These are phyloP conservation scores for Chionomys nivalis DNA, from an alignment of 2,113 vertebrate genomes.

Conservation along the genomic window DNA sequence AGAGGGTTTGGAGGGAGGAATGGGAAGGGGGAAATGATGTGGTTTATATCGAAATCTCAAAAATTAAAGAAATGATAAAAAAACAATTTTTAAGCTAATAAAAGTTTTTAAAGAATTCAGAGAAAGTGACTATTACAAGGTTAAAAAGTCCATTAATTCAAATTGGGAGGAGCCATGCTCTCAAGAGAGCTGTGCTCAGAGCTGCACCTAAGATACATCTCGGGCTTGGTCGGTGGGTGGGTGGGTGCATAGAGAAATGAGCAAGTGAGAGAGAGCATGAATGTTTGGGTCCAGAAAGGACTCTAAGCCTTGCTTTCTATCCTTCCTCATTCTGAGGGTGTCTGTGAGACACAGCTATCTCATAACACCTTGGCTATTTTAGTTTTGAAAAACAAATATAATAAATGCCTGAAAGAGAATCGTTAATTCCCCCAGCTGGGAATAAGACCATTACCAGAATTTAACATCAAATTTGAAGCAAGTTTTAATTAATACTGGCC, in stretches of 20 bases:
- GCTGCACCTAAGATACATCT: neutral
- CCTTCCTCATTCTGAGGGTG: neutral
- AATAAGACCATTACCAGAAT: neutral
- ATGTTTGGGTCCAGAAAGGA: neutral
- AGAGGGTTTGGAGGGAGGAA: neutral
- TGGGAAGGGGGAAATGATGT: neutral
- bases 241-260: neutral
- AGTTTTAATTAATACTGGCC: neutral
- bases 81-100: neutral
- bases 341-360: neutral
- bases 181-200: neutral
- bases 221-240: neutral
- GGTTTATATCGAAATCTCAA: neutral
- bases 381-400: neutral
- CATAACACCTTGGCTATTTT: neutral
- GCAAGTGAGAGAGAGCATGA: neutral
- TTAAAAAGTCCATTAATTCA: neutral
- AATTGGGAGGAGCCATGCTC: neutral
- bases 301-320: constrained; percentile 4
- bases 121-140: constrained; percentile 9
- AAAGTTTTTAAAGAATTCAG: neutral
- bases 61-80: neutral
- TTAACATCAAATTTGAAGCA: neutral
- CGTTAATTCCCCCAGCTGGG: neutral
- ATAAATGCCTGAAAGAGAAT: neutral